Conservation (phyloP, 1,140 invertebrate genomes). For the Papilio machaon region DNA sequence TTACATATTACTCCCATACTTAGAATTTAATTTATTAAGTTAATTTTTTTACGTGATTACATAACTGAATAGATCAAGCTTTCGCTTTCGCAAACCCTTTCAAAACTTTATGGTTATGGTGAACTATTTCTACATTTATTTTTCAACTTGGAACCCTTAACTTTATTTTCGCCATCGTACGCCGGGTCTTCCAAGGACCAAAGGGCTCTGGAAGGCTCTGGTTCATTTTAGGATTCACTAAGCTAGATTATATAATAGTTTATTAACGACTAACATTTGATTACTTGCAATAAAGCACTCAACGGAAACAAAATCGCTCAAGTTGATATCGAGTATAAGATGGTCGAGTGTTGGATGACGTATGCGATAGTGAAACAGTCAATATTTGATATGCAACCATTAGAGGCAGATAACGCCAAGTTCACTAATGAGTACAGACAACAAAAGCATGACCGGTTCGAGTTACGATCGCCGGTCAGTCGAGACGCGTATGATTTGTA, state of each 20-base stretch:
- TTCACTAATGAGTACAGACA: constrained; percentile 69
- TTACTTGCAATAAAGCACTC: background rate
- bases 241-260: background rate
- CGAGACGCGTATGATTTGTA: constrained; percentile 43
- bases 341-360: constrained; percentile 59
- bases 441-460: constrained; percentile 48
- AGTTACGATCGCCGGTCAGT: constrained; percentile 41
- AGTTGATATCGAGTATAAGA: constrained; percentile 5
- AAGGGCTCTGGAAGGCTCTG: too few relatives aligned
- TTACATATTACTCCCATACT: too few relatives aligned
- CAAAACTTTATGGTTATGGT: too few relatives aligned
- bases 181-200: too few relatives aligned
- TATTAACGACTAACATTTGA: background rate
- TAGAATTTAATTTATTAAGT: too few relatives aligned
- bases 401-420: constrained; percentile 68
- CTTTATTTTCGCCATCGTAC: too few relatives aligned
- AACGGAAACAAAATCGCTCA: constrained; percentile 37
- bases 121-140: too few relatives aligned
- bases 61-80: too few relatives aligned
- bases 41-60: too few relatives aligned
- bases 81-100: too few relatives aligned
- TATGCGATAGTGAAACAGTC: constrained; percentile 69
- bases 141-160: too few relatives aligned
- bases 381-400: constrained; percentile 75
- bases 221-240: too few relatives aligned